Percentiles rank a stretch among this genome's conserved stretches.
phyloP scores from a whole-genome alignment of 2,113 vertebrate species.

The Thermophis baileyi region DNA sequence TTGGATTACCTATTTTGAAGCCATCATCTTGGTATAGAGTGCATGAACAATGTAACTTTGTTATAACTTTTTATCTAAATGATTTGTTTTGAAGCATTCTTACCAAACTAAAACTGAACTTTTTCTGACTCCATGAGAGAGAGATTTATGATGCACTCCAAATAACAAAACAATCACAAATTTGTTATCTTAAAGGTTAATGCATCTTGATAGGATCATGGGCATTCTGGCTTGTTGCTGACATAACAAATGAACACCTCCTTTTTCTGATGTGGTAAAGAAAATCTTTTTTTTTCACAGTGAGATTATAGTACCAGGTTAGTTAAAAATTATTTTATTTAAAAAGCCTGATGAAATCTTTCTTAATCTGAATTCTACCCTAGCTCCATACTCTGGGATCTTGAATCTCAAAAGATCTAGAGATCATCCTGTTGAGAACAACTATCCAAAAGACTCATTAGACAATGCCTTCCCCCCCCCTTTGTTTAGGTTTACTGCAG shows the following conservation, averaged over 20 bases:
- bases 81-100: neutral
- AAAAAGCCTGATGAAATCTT: neutral
- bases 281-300: neutral
- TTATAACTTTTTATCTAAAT: neutral
- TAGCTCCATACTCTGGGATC: neutral
- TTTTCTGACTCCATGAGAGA: neutral
- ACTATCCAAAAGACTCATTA: neutral
- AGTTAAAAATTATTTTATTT: neutral
- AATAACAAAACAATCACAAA: neutral
- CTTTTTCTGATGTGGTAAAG: neutral
- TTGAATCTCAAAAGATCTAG: neutral
- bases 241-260: neutral
- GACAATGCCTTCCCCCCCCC: neutral
- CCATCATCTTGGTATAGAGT: neutral
- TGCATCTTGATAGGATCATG: neutral
- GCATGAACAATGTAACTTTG: neutral
- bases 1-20: neutral
- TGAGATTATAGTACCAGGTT: neutral
- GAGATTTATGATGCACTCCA: neutral
- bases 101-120: neutral
- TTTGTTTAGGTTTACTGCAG: slow-evolving; percentile 20
- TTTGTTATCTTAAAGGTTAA: neutral
- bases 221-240: neutral
- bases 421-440: neutral
- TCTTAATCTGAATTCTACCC: neutral